A percentile compares a stretch with the other conserved stretches of the same genome.
These are phyloP conservation scores for Hemibagrus guttatus DNA, from an alignment of 2,797 vertebrate genomes.

Conservation along the genomic window DNA sequence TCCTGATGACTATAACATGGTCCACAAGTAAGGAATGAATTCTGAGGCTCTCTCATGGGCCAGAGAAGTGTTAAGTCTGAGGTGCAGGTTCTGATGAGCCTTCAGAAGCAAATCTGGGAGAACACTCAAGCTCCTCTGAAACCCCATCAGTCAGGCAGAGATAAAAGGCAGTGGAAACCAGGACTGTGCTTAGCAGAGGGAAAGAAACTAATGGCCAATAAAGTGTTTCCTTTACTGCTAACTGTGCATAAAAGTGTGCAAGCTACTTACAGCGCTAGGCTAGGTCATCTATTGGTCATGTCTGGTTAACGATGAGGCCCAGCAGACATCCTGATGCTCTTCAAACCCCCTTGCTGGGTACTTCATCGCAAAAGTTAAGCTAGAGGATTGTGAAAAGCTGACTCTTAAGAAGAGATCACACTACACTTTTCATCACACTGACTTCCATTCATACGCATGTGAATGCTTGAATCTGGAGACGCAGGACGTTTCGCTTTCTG, in stretches of 20 bases:
- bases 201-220: conserved; percentile 61
- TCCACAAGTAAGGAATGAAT: conserved; percentile 68
- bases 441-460: too few species aligned
- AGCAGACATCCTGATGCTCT: conserved; percentile 8
- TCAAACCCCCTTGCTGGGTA: background rate
- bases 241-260: conserved; percentile 52
- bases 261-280: conserved; percentile 31
- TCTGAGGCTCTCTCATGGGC: conserved; percentile 57
- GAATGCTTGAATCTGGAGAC: too few species aligned
- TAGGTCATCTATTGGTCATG: background rate
- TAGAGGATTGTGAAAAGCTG: background rate
- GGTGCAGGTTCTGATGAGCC: conserved; percentile 64
- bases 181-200: conserved; percentile 66
- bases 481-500: too few species aligned
- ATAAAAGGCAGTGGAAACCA: conserved; percentile 70
- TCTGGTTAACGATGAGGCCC: background rate
- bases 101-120: conserved; percentile 62
- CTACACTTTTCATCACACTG: too few species aligned
- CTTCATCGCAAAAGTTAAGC: background rate
- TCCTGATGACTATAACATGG: conserved; percentile 71
- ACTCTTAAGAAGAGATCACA: background rate
- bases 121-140: conserved; percentile 65
- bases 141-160: conserved; percentile 69
- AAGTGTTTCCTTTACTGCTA: conserved; percentile 67
- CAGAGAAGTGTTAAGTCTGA: conserved; percentile 42